Percentiles rank a stretch among this genome's conserved stretches.
phyloP scores from a whole-genome alignment of 2,113 vertebrate genomes.

The Colistium nudipinnis region DNA sequence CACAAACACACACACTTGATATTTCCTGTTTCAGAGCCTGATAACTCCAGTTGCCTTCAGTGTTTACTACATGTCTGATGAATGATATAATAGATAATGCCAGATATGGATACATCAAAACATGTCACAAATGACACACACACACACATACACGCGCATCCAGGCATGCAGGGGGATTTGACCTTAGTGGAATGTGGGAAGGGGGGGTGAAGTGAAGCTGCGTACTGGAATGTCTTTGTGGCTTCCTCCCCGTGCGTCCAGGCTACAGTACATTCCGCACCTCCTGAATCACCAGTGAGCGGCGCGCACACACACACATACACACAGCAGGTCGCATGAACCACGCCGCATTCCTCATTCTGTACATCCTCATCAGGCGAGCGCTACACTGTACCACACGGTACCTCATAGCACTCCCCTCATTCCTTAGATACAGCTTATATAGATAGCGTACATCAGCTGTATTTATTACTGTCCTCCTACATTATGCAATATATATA shows the following conservation, averaged over 20 bases:
- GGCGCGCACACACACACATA: background rate
- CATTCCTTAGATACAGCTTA: slow-evolving; percentile 43
- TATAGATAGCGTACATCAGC: slow-evolving; percentile 9
- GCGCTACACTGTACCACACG: slow-evolving; percentile 9
- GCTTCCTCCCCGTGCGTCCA: slow-evolving; percentile 64
- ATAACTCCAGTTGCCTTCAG: background rate
- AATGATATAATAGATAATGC: background rate
- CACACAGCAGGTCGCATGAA: slow-evolving; percentile 16
- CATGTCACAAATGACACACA: background rate
- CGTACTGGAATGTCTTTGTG: slow-evolving; percentile 72
- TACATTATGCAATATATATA: no score
- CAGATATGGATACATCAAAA: background rate
- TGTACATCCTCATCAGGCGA: slow-evolving; percentile 11
- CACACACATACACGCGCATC: slow-evolving; percentile 20
- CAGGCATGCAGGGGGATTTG: slow-evolving; percentile 31
- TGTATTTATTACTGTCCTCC: slow-evolving; percentile 11
- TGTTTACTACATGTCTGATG: background rate
- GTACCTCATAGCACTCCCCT: slow-evolving; percentile 26
- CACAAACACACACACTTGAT: background rate
- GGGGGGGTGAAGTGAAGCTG: slow-evolving; percentile 36
- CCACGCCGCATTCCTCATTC: slow-evolving; percentile 26
- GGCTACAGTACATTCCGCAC: slow-evolving; percentile 62
- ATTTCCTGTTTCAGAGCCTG: background rate
- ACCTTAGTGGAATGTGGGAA: slow-evolving; percentile 69
- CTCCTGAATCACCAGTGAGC: slow-evolving; percentile 47